Conservation (phyloP, 2,797 vertebrate species). For the Sphenodon punctatus region DNA sequence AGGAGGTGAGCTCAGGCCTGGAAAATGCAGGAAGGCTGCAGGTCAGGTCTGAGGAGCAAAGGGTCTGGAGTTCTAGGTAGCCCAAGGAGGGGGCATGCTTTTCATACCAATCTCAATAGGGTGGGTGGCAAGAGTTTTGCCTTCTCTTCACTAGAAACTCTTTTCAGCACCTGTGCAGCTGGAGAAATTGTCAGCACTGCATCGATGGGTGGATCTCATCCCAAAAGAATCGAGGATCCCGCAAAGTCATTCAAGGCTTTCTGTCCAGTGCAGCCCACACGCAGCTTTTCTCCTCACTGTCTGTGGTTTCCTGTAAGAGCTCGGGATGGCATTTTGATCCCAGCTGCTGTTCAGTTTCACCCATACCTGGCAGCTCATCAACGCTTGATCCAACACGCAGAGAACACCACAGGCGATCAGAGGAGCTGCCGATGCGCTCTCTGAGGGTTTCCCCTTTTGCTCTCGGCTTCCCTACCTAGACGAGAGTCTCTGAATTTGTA, state of each 20-base stretch:
- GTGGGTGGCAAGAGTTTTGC: too few species aligned
- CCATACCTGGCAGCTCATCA: not conserved
- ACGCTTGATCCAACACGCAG: not conserved
- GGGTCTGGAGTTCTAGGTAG: not conserved
- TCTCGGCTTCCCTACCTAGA: not conserved
- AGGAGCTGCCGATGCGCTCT: not conserved
- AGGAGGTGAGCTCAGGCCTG: too few species aligned
- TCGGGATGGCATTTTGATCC: too few species aligned
- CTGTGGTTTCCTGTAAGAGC: too few species aligned
- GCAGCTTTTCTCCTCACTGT: too few species aligned
- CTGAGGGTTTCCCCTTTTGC: not conserved
- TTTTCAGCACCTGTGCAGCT: too few species aligned
- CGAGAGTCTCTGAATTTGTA: not conserved
- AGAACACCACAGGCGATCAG: not conserved
- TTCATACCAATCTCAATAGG: not conserved
- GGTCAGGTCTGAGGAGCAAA: not conserved
- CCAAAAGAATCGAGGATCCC: too few species aligned
- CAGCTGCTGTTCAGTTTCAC: not conserved
- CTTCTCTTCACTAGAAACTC: too few species aligned
- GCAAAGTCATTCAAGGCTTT: too few species aligned
- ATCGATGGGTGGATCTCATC: too few species aligned
- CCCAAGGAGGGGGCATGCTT: not conserved
- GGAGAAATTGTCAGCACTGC: too few species aligned
- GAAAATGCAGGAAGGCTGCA: not conserved
- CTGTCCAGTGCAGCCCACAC: too few species aligned